phyloP scores from a whole-genome alignment of 2,113 vertebrate genomes.

The Catharus fuscescens region DNA sequence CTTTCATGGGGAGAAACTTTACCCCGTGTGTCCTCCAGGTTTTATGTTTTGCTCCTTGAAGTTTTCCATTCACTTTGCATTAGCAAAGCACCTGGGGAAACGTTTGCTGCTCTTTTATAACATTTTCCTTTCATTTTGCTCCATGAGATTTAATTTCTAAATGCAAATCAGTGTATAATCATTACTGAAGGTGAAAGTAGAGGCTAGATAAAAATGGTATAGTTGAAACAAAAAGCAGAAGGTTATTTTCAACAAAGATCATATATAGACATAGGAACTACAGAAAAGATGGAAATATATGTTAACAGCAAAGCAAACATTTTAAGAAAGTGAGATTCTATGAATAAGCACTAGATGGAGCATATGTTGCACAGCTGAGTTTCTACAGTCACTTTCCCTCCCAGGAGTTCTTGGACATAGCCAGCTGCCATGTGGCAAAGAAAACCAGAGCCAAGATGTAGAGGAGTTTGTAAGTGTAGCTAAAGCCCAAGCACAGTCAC shows the following conservation, averaged over 20 bases:
- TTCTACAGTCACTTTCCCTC: neutral
- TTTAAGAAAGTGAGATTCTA: neutral
- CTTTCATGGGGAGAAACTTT: neutral
- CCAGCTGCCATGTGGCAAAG: constrained; percentile 38
- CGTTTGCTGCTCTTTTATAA: neutral
- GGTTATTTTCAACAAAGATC: neutral
- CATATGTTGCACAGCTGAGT: neutral
- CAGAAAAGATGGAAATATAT: neutral
- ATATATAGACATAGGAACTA: neutral
- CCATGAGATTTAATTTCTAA: neutral
- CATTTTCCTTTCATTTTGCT: neutral
- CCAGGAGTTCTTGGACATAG: neutral
- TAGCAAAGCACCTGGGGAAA: neutral
- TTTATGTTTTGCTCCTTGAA: neutral
- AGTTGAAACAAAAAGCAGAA: neutral
- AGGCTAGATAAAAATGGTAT: neutral
- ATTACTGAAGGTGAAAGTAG: neutral
- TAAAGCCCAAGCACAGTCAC: neutral
- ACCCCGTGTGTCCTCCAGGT: neutral
- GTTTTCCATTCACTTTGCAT: rapidly evolving
- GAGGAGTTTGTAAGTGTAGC: neutral
- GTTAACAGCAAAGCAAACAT: neutral
- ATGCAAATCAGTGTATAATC: neutral
- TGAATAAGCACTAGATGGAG: constrained; percentile 66
- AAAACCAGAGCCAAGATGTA: neutral